Conservation (phyloP, 2,888 invertebrate species). For the Steinernema carpocapsae region DNA sequence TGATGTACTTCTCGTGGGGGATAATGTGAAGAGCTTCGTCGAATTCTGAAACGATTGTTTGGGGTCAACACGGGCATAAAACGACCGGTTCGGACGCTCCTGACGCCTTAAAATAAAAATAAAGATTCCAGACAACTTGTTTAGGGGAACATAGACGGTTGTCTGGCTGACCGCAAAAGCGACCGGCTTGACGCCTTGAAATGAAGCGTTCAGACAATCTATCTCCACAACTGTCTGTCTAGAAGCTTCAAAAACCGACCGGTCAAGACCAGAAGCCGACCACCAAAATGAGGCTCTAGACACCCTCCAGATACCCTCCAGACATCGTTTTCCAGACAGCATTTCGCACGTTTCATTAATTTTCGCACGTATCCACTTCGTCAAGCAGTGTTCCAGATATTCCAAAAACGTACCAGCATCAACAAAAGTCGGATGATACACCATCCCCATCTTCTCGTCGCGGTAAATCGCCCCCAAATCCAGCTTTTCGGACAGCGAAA, state of each 20-base stretch:
- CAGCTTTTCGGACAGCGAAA: conserved; percentile 57
- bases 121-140: too few species aligned
- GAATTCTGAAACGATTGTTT: conserved; percentile 48
- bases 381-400: too few species aligned
- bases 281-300: too few species aligned
- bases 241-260: neutral
- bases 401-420: conserved; percentile 51
- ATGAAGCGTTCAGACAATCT: neutral
- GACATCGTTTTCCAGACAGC: too few species aligned
- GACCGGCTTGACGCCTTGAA: neutral
- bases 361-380: too few species aligned
- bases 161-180: too few species aligned
- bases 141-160: too few species aligned
- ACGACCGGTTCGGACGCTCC: too few species aligned
- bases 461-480: conserved; percentile 46
- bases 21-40: conserved; percentile 59
- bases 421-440: conserved; percentile 54
- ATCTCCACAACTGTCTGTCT: neutral
- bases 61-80: too few species aligned
- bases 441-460: conserved; percentile 46
- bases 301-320: too few species aligned
- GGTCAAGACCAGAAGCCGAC: too few species aligned
- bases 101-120: neutral
- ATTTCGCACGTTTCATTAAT: too few species aligned
- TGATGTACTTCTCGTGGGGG: conserved; percentile 55